phyloP scores from a whole-genome alignment of 2,888 invertebrate genomes.

The Unio delphinus region DNA sequence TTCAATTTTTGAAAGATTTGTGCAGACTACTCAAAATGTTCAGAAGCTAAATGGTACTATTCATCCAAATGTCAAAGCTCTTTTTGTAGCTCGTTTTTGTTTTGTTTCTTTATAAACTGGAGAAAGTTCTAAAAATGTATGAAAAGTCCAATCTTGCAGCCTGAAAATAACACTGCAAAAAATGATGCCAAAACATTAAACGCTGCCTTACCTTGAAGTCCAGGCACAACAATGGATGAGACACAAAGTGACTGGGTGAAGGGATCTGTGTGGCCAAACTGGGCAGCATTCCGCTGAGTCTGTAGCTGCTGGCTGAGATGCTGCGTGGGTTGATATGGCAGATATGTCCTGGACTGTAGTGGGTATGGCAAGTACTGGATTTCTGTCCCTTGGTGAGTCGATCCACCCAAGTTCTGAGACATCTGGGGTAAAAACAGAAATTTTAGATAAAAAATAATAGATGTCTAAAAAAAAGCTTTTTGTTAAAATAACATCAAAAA shows the following conservation, averaged over 20 bases:
- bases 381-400: slow-evolving; percentile 47
- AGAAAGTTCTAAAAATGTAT: too few relatives aligned
- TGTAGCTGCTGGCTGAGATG: slow-evolving; percentile 59
- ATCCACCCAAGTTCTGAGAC: slow-evolving; percentile 8
- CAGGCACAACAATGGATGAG: slow-evolving; percentile 92
- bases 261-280: slow-evolving; percentile 78
- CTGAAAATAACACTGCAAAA: background rate
- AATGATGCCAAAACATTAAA: background rate
- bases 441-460: too few relatives aligned
- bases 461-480: too few relatives aligned
- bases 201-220: slow-evolving; percentile 78
- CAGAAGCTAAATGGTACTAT: too few relatives aligned
- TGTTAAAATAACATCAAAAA: too few relatives aligned
- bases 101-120: too few relatives aligned
- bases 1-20: too few relatives aligned
- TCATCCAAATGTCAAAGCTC: too few relatives aligned
- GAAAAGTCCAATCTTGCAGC: too few relatives aligned
- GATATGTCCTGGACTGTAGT: slow-evolving; percentile 76
- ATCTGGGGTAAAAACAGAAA: slow-evolving; percentile 1
- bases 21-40: too few relatives aligned
- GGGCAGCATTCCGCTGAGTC: slow-evolving; percentile 63
- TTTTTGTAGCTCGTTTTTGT: too few relatives aligned
- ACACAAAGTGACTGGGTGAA: slow-evolving; percentile 91
- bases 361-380: slow-evolving; percentile 79
- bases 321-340: slow-evolving; percentile 68